These are phyloP conservation scores for Gouania willdenowi DNA, from an alignment of 2,797 vertebrate genomes.

Conservation along the genomic window DNA sequence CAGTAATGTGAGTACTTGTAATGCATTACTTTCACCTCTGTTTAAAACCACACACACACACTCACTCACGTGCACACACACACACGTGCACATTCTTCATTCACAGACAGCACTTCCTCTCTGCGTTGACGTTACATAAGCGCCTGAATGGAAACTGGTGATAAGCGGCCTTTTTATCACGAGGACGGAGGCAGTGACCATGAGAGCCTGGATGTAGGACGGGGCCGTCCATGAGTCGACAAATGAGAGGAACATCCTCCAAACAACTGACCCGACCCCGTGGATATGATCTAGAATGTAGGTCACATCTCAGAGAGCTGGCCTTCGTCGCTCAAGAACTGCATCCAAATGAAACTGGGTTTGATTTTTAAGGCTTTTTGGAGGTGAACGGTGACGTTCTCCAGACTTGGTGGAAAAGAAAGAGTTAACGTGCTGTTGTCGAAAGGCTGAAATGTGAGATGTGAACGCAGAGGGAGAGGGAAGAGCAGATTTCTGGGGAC, in stretches of 20 bases:
- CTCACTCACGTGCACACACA: conserved; percentile 19
- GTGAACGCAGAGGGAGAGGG: conserved; percentile 36
- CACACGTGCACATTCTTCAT: conserved; percentile 44
- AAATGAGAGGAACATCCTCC: conserved; percentile 13
- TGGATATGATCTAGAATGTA: conserved; percentile 7
- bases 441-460: conserved; percentile 68
- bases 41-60: conserved; percentile 1
- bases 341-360: no score
- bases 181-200: conserved; percentile 44
- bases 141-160: conserved; percentile 64
- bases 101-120: conserved; percentile 55
- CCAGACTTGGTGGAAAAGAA: conserved; percentile 17
- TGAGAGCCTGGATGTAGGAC: conserved; percentile 47
- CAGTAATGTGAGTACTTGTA: no score
- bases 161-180: conserved; percentile 60
- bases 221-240: conserved; percentile 5
- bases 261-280: not conserved
- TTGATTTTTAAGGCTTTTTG: no score
- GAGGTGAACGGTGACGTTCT: no score
- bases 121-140: conserved; percentile 48
- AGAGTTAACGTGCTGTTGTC: conserved; percentile 53
- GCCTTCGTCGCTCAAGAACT: no score
- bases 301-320: conserved; percentile 29
- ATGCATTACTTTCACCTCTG: no score
- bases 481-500: conserved; percentile 46